Conservation (phyloP, 2,113 vertebrate species). For the Trinectes maculatus region DNA sequence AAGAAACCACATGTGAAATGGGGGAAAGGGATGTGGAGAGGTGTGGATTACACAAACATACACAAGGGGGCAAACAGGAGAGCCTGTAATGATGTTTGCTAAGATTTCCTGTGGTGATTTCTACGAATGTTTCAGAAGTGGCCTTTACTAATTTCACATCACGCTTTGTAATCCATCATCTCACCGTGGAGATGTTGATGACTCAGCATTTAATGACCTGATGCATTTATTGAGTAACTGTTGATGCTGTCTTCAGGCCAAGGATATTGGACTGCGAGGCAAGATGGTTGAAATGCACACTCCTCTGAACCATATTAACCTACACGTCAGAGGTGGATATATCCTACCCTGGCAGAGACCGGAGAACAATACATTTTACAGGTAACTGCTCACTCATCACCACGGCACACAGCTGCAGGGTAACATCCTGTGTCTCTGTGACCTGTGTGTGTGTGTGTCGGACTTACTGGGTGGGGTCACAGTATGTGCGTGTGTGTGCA, state of each 20-base stretch:
- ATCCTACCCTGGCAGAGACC: slow-evolving; percentile 75
- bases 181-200: not conserved
- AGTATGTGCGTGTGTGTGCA: not conserved
- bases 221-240: not conserved
- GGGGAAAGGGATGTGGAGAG: not conserved
- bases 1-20: slow-evolving; percentile 11
- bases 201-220: not conserved
- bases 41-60: slow-evolving; percentile 7
- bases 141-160: slow-evolving; percentile 14
- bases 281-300: slow-evolving; percentile 25
- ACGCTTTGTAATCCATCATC: not conserved
- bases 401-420: not conserved
- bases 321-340: slow-evolving; percentile 74
- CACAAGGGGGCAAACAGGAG: not conserved
- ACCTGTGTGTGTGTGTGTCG: too few species aligned
- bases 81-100: not conserved
- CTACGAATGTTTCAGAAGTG: slow-evolving; percentile 4
- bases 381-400: slow-evolving; percentile 48
- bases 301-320: slow-evolving; percentile 69
- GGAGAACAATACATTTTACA: slow-evolving; percentile 62
- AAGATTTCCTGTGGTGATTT: not conserved
- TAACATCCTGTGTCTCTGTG: not conserved
- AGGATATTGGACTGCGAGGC: slow-evolving; percentile 23
- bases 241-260: slow-evolving; percentile 48
- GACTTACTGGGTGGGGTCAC: too few species aligned